phyloP scores from a whole-genome alignment of 2,888 invertebrate genomes.

The Agrilus cyanescens region DNA sequence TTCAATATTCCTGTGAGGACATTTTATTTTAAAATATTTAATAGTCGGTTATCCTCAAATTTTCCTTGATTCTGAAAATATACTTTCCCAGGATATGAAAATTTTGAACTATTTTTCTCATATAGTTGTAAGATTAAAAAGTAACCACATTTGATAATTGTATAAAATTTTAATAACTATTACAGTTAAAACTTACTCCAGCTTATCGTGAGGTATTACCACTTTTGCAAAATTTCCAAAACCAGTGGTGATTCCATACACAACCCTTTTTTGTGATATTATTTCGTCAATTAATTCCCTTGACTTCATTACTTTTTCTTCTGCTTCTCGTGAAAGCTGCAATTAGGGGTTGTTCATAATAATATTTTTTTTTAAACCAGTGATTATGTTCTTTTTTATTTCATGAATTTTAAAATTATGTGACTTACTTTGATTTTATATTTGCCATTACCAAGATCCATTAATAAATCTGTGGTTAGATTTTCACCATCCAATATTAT shows the following conservation, averaged over 20 bases:
- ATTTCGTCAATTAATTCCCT: conserved; percentile 45
- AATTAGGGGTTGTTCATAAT: conserved; percentile 5
- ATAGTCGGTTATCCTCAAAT: too few species aligned
- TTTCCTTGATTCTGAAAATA: too few species aligned
- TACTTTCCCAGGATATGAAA: too few species aligned
- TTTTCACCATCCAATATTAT: conserved; percentile 45
- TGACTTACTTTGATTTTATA: conserved; percentile 40
- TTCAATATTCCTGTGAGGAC: too few species aligned
- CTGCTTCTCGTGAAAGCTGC: conserved; percentile 42
- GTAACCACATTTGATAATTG: too few species aligned
- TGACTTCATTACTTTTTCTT: conserved; percentile 39
- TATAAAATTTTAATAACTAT: neutral
- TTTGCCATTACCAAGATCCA: conserved; percentile 41
- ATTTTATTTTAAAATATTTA: too few species aligned
- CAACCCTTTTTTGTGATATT: conserved; percentile 38
- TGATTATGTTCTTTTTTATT: too few species aligned
- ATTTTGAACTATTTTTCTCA: too few species aligned
- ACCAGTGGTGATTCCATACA: conserved; percentile 49
- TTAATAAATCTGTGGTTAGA: conserved; percentile 43
- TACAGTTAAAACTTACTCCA: conserved; percentile 35
- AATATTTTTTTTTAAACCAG: too few species aligned
- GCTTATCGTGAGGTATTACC: conserved; percentile 41
- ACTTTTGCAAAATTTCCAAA: conserved; percentile 53
- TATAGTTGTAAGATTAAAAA: too few species aligned
- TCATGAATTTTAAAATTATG: neutral